Evolutionary conservation across 2,113 vertebrate genomes (phyloP), one percentile per base, ranked within the genome.

Genomic region (Amblyopsis rosae): DNA sequence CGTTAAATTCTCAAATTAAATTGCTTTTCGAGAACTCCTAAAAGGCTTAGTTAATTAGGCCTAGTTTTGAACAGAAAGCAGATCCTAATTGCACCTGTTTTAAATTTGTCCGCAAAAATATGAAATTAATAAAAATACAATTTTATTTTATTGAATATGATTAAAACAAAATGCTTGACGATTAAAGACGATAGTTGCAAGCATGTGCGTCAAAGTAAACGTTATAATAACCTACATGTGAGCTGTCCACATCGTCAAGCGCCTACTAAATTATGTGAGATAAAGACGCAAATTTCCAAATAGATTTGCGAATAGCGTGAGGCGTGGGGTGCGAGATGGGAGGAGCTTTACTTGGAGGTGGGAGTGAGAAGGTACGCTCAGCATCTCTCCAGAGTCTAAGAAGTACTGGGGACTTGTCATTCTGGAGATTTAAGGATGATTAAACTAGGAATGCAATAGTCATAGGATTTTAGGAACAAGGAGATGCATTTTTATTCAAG

Each of bases 281-380:
- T 76, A 82, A 73, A 75, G 61, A 80, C 70, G 70, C 69, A 59
- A 73, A 72, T 56, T 60, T 72, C 58, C 72, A 81, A 83, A 88
- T 72, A 80, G 84, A 86, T 74, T 60, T 68, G 78, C 89, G 88
- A 91, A 92, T 90, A 59, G 85, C 77, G 77, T 64, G 32, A 19
- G 79, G 83, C 69, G 73, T 88, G 16, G 15, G 12, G 15, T 15
- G n/a, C 7, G 1, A 17, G 9, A 76, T 88, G 92, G 93, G 92
- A 90, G 93, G 93, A 92, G 93, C 83, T 72, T 83, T 65, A 62
- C 59, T 60, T 46, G 26, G 57, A 35, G 50, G 64, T 19, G 74
- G 59, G 74, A 61, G 73, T 79, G 68, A 71, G 61, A 82, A 81
- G 77, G 84, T 84, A 83, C 72, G 82, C 49, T 82, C 81, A 86